Percentiles rank a stretch among this genome's conserved stretches.
Evolutionary conservation across 2,797 vertebrate species (phyloP).

Genomic region (Gephyroberyx darwinii): DNA sequence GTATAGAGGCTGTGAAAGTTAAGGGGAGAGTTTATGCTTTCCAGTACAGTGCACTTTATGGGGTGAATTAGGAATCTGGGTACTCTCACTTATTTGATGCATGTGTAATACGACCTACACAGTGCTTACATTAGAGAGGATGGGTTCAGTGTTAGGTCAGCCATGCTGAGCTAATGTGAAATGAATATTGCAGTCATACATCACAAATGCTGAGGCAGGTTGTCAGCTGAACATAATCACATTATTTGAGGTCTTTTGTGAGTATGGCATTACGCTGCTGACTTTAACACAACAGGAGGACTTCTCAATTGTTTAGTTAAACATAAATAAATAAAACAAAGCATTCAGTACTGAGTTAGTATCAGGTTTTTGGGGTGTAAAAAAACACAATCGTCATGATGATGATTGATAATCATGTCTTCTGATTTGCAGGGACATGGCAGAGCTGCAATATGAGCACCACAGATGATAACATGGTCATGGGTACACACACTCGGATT

Average conservation of each 20-base stretch:
- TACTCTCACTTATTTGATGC: slow-evolving; percentile 26
- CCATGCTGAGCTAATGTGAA: slow-evolving; percentile 21
- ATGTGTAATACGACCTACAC: slow-evolving; percentile 36
- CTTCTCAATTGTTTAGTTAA: neutral
- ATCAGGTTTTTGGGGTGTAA: slow-evolving; percentile 15
- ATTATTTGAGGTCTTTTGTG: slow-evolving; percentile 15
- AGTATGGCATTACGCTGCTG: neutral
- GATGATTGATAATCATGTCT: neutral
- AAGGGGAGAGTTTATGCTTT: slow-evolving; percentile 3
- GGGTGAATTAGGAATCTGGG: neutral
- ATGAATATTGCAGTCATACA: slow-evolving; percentile 24
- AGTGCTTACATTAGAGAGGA: slow-evolving; percentile 31
- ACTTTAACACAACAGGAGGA: slow-evolving; percentile 6
- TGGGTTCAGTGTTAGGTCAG: slow-evolving; percentile 41
- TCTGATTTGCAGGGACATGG: slow-evolving; percentile 10
- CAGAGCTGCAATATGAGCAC: neutral
- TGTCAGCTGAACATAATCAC: slow-evolving; percentile 13
- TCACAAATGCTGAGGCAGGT: slow-evolving; percentile 26
- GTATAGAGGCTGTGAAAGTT: slow-evolving; percentile 7
- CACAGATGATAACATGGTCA: slow-evolving; percentile 18
- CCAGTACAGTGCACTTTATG: neutral
- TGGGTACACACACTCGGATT: slow-evolving; percentile 22
- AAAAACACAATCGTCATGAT: neutral
- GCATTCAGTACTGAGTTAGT: slow-evolving; percentile 26
- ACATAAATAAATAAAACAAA: slow-evolving; percentile 31